Base-by-base conservation (phyloP, 1,140 invertebrate genomes). In the Maniola jurtina region DNA sequence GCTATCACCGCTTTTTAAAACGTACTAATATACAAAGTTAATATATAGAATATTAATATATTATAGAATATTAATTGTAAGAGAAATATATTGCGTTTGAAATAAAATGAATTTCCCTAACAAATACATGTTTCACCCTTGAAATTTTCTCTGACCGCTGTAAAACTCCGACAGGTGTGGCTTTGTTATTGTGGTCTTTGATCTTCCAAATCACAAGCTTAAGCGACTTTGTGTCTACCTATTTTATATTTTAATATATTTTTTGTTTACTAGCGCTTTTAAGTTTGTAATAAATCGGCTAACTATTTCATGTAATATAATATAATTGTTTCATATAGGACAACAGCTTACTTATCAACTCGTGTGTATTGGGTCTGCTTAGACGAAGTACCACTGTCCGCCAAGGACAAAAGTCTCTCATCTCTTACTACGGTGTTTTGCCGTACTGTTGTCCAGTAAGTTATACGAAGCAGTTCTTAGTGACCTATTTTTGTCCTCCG, bases 91-190 rank as follows among this genome's bases (percentile, higher is more conserved):
- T 50, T 42, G 1, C 8, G 40, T 10, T 10, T 50, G 33, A 25
- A 57, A 57, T 64, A 48, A 64, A 57, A 60, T 66, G 52, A 66
- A 66, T 66, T 67, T 62, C 52, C 42, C 59, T 47, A 74, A 74
- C 73, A 70, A 68, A 73, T 72, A 71, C 69, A 66, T 60, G 68
- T 70, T 78, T 67, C 66, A 72, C 70, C 73, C 70, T 72, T 71
- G 73, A 76, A 80, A 81, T 64, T 78, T 80, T 73, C 63, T 70
- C 48, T 63, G 71, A 75, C 70, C 71, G 73, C 64, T 67, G 66
- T 66, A 63, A 76, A 83, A 80, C 77, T 78, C 72, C 71, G 64
- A 67, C 81, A 83, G 81, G 79, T 83, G 79, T 78, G 73, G 67
- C 68, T 64, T 61, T 68, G 65, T 64, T 67, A 61, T 74, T 79